phyloP scores from a whole-genome alignment of 2,888 invertebrate species.

The Cephus pygmeus region DNA sequence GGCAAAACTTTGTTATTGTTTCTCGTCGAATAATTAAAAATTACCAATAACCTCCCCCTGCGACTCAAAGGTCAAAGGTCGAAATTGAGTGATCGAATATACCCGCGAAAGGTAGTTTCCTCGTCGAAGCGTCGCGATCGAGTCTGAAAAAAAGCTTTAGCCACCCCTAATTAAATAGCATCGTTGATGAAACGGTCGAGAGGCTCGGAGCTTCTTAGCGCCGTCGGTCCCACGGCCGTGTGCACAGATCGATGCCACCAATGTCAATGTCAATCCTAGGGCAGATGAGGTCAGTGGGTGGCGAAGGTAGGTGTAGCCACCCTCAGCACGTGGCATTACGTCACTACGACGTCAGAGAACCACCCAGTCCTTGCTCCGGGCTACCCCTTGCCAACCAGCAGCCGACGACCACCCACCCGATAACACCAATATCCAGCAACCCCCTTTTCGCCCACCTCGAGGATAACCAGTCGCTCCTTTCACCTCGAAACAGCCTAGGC shows the following conservation, averaged over 20 bases:
- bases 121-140: background rate
- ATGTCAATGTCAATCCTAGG: constrained; percentile 60
- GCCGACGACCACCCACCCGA: background rate
- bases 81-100: background rate
- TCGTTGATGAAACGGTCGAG: background rate
- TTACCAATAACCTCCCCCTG: too few relatives aligned
- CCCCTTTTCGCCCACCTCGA: constrained; percentile 21
- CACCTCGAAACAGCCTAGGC: background rate
- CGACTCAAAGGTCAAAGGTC: too few relatives aligned
- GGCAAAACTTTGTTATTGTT: background rate
- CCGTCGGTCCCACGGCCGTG: background rate
- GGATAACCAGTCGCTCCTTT: background rate
- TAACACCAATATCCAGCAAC: background rate
- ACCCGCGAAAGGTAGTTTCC: background rate
- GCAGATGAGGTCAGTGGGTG: constrained; percentile 26
- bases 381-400: background rate
- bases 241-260: constrained; percentile 48
- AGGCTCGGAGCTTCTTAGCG: background rate
- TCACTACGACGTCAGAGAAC: constrained; percentile 49
- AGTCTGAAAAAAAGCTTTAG: background rate
- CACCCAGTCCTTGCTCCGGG: constrained; percentile 13
- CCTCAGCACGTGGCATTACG: constrained; percentile 35
- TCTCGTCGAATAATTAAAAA: background rate
- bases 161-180: background rate
- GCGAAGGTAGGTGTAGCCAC: constrained; percentile 12